A percentile compares a stretch with the other conserved stretches of the same genome.
Conservation (phyloP, 2,888 invertebrate genomes). For the Pherbina coryleti region DNA sequence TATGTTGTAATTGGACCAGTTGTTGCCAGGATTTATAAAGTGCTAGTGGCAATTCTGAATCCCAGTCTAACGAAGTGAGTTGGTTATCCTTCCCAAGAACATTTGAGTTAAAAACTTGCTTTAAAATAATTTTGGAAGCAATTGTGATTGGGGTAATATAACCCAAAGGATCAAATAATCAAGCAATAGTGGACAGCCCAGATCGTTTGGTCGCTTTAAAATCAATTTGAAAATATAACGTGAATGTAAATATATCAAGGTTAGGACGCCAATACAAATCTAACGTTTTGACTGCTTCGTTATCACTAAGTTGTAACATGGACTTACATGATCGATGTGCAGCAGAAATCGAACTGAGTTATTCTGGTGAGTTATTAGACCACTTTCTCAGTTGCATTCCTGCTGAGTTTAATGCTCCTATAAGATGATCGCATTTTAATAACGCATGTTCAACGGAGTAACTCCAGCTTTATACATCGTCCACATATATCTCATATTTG, state of each 20-base stretch:
- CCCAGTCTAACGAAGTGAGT: neutral
- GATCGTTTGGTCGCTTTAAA: constrained; percentile 18
- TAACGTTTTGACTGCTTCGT: constrained; percentile 22
- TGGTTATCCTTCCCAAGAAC: constrained; percentile 6
- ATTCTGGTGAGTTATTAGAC: constrained; percentile 2
- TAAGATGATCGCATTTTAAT: constrained; percentile 11
- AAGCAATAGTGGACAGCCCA: constrained; percentile 26
- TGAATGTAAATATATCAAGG: no score
- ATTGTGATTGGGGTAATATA: constrained; percentile 29
- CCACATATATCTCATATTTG: no score
- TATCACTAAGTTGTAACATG: constrained; percentile 1
- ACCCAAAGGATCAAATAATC: no score
- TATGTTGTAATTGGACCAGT: neutral
- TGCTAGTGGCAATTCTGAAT: neutral
- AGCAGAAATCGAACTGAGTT: constrained; percentile 8
- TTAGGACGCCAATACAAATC: constrained; percentile 1
- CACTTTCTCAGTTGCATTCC: constrained; percentile 23
- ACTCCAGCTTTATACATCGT: no score
- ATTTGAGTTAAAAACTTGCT: constrained; percentile 17
- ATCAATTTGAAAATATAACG: neutral
- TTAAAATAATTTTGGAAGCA: constrained; percentile 25
- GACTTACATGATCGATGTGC: constrained; percentile 10
- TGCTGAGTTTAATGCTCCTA: constrained; percentile 15
- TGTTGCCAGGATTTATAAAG: neutral
- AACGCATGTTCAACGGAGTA: neutral